These are phyloP conservation scores for Frieseomelitta varia DNA, from an alignment of 1,140 invertebrate species.

Conservation along the genomic window DNA sequence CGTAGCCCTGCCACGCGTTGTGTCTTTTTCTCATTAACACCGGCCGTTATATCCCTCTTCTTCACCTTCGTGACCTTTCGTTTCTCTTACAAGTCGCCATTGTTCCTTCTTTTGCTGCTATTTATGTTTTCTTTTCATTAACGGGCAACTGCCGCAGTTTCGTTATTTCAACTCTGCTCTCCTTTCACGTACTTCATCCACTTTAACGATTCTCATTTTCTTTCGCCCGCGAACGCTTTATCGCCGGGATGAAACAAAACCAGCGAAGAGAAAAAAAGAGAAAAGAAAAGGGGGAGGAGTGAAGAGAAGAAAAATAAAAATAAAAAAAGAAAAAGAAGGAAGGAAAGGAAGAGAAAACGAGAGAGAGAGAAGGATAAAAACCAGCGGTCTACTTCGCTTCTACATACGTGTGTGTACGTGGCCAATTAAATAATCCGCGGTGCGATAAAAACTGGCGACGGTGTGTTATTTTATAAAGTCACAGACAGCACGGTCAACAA, in stretches of 20 bases:
- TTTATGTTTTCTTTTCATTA: constrained; percentile 57
- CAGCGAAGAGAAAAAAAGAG: no score
- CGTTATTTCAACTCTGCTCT: constrained; percentile 30
- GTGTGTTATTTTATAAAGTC: neutral
- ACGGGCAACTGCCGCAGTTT: constrained; percentile 35
- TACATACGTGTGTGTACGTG: no score
- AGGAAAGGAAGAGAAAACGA: no score
- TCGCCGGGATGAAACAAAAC: neutral
- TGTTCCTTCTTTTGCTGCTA: constrained; percentile 51
- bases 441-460: neutral
- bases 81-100: constrained; percentile 58
- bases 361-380: no score
- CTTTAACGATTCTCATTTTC: constrained; percentile 22
- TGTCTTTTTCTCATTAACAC: constrained; percentile 74
- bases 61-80: constrained; percentile 36
- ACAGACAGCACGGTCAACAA: neutral
- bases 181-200: constrained; percentile 18
- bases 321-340: no score
- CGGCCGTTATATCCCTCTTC: constrained; percentile 12
- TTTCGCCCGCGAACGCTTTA: constrained; percentile 9
- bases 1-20: constrained; percentile 4
- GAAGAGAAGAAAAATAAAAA: neutral
- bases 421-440: constrained; percentile 9
- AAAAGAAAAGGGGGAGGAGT: no score
- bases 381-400: neutral